Conservation (phyloP, 2,888 invertebrate species). For the Seira sanloemensis region DNA sequence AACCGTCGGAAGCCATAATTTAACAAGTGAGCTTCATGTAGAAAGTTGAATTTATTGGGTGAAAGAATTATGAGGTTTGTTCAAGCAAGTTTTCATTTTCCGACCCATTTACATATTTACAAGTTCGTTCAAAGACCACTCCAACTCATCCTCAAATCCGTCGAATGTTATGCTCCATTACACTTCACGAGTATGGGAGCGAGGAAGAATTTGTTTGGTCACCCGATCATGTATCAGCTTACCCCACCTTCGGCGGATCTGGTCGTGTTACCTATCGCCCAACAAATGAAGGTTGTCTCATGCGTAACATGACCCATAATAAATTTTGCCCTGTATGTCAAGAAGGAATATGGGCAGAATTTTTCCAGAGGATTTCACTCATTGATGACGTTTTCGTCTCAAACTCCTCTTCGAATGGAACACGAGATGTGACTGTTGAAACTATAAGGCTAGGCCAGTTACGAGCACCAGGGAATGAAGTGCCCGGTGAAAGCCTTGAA, state of each 20-base stretch:
- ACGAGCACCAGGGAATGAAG: constrained; percentile 61
- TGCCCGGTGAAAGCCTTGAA: constrained; percentile 60
- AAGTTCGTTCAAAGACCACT: constrained; percentile 63
- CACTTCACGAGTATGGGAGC: constrained; percentile 65
- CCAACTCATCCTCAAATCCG: constrained; percentile 67
- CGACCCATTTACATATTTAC: constrained; percentile 24
- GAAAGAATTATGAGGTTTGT: too few relatives aligned
- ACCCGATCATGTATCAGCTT: constrained; percentile 62
- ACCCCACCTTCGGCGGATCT: constrained; percentile 64
- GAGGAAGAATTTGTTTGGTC: constrained; percentile 57
- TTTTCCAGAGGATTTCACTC: constrained; percentile 66
- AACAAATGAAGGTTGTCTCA: constrained; percentile 70
- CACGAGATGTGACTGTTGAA: constrained; percentile 42
- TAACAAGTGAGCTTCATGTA: constrained; percentile 60
- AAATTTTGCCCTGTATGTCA: constrained; percentile 68
- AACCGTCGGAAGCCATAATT: constrained; percentile 59
- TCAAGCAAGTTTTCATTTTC: too few relatives aligned
- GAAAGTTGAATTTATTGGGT: too few relatives aligned
- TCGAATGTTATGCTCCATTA: constrained; percentile 69
- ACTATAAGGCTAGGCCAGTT: constrained; percentile 68
- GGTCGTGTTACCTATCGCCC: constrained; percentile 62
- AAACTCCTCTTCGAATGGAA: constrained; percentile 39
- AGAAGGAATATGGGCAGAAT: constrained; percentile 71
- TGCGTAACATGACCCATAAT: constrained; percentile 69
- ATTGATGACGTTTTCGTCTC: constrained; percentile 65